These are phyloP conservation scores for Drosophila anomelani DNA, from an alignment of 2,888 invertebrate species.

Conservation along the genomic window DNA sequence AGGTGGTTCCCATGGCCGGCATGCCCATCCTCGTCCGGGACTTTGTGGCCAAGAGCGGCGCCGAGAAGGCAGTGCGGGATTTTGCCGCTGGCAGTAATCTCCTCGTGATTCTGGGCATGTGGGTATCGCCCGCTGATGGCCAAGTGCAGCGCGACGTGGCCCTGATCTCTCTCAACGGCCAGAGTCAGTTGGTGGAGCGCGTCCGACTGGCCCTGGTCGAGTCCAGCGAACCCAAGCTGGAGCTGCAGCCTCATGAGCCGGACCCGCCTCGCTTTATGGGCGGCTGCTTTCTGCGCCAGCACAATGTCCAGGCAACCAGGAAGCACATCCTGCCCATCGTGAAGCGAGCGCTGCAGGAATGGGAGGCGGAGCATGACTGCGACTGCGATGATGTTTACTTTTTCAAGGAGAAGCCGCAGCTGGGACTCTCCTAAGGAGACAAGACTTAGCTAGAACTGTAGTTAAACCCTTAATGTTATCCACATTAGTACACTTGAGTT, in stretches of 20 bases:
- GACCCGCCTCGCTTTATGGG: constrained; percentile 80
- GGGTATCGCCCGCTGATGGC: constrained; percentile 82
- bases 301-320: constrained; percentile 87
- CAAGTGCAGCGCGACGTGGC: constrained; percentile 87
- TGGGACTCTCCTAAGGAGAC: constrained; percentile 59
- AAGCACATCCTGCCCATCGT: constrained; percentile 89
- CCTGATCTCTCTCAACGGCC: constrained; percentile 82
- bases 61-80: constrained; percentile 85
- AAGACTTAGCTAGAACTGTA: constrained; percentile 17
- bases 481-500: background rate
- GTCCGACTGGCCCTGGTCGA: constrained; percentile 64
- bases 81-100: constrained; percentile 85
- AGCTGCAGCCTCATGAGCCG: constrained; percentile 83
- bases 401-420: constrained; percentile 67
- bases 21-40: constrained; percentile 80
- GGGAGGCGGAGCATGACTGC: constrained; percentile 55
- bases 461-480: constrained; percentile 11
- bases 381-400: constrained; percentile 68
- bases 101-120: constrained; percentile 88
- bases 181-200: constrained; percentile 53
- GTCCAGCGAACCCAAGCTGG: constrained; percentile 59
- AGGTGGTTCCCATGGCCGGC: constrained; percentile 86
- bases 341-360: constrained; percentile 84
- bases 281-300: constrained; percentile 86
- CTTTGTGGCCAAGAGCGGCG: constrained; percentile 79